These are phyloP conservation scores for Tringa solitaria DNA, from an alignment of 2,113 vertebrate genomes.

Conservation along the genomic window DNA sequence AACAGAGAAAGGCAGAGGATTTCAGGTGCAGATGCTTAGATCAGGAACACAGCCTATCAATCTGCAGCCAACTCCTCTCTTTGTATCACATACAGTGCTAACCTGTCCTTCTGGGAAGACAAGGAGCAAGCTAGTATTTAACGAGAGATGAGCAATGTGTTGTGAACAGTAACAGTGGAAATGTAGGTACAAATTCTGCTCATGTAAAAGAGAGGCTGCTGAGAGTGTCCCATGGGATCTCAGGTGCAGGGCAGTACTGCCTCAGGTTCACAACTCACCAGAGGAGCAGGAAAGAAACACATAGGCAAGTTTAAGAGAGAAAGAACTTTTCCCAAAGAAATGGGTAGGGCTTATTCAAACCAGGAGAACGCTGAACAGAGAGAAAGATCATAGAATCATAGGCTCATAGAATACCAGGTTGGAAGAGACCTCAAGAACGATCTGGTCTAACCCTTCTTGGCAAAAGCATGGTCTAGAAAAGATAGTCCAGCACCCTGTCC, in stretches of 20 bases:
- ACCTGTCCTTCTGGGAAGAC: neutral
- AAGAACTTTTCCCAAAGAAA: neutral
- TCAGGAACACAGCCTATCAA: neutral
- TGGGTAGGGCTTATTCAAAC: neutral
- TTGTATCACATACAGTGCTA: neutral
- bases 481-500: neutral
- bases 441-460: neutral
- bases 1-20: neutral
- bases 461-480: neutral
- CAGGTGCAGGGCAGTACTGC: too few species aligned
- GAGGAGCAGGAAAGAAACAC: neutral
- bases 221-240: neutral
- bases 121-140: neutral
- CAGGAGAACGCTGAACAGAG: neutral
- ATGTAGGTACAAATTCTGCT: neutral
- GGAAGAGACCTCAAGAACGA: neutral
- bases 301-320: neutral
- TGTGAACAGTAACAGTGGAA: neutral
- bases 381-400: neutral
- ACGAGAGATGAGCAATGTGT: neutral
- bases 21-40: neutral
- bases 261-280: neutral
- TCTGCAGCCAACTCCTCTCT: neutral
- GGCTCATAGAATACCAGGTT: neutral
- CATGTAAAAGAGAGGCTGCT: neutral